Conservation (phyloP, 2,888 invertebrate genomes). For the Augiades crinisus region DNA sequence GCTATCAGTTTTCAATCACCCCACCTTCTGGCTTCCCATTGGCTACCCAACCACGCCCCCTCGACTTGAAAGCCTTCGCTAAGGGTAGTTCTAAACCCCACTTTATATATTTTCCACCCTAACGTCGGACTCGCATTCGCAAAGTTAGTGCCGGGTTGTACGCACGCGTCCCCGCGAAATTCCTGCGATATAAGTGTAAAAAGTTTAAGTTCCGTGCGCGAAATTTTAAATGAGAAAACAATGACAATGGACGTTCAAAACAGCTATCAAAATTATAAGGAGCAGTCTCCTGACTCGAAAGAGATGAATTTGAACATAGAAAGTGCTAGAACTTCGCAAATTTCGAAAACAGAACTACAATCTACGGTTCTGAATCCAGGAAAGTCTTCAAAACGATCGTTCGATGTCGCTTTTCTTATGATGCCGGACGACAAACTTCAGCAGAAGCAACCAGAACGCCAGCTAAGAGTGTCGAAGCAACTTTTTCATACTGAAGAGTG, state of each 20-base stretch:
- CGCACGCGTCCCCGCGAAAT: conserved; percentile 63
- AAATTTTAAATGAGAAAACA: conserved; percentile 68
- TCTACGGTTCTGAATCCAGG: conserved; percentile 55
- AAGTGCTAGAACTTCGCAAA: conserved; percentile 74
- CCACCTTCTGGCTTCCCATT: conserved; percentile 63
- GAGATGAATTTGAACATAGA: conserved; percentile 68
- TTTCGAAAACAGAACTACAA: conserved; percentile 62
- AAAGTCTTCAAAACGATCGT: conserved; percentile 87
- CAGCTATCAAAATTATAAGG: conserved; percentile 74
- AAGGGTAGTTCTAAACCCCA: conserved; percentile 74
- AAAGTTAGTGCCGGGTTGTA: conserved; percentile 60
- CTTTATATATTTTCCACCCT: conserved; percentile 81
- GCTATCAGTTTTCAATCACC: conserved; percentile 54
- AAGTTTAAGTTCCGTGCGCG: conserved; percentile 66
- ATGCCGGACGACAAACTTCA: conserved; percentile 92
- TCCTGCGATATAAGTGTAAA: conserved; percentile 72
- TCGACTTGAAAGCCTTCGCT: conserved; percentile 63
- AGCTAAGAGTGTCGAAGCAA: conserved; percentile 75
- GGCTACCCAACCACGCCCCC: conserved; percentile 64
- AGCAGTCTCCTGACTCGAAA: conserved; percentile 71
- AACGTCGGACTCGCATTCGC: conserved; percentile 73
- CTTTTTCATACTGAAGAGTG: conserved; percentile 73
- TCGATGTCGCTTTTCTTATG: conserved; percentile 95
- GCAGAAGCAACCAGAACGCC: conserved; percentile 82
- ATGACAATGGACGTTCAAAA: conserved; percentile 88